phyloP scores from a whole-genome alignment of 2,797 vertebrate genomes.

The Phoxinus dragarum region DNA sequence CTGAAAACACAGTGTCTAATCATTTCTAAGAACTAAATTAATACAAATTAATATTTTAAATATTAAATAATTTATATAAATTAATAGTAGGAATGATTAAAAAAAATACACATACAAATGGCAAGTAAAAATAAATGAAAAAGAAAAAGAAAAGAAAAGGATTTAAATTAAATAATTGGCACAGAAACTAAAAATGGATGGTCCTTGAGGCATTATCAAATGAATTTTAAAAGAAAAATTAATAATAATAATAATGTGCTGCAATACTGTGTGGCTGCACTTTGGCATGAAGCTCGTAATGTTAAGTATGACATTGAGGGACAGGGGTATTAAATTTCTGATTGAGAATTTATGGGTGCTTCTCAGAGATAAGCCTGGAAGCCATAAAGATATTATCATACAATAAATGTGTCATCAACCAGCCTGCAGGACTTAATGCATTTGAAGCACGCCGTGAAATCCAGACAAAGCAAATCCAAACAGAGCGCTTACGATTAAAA shows the following conservation, averaged over 20 bases:
- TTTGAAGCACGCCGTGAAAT: conserved; percentile 36
- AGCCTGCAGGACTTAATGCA: conserved; percentile 51
- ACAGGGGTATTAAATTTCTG: conserved; percentile 58
- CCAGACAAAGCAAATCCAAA: conserved; percentile 31
- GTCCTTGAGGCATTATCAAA: background rate
- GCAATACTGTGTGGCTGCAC: background rate
- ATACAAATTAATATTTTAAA: background rate
- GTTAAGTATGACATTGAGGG: conserved; percentile 39
- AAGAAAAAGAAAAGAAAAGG: background rate
- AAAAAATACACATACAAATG: background rate
- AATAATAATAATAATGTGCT: background rate
- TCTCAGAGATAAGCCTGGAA: conserved; percentile 51
- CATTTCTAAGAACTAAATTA: background rate
- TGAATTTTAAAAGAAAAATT: background rate
- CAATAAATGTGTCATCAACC: conserved; percentile 55
- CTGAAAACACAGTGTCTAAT: background rate
- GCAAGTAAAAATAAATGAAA: background rate
- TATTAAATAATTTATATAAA: background rate
- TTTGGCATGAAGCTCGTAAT: background rate
- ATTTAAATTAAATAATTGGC: too few relatives aligned
- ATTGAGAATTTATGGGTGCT: conserved; percentile 61
- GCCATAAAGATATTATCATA: conserved; percentile 61
- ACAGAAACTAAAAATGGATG: background rate
- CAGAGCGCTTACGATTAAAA: conserved; percentile 39
- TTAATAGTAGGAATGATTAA: background rate